phyloP scores from a whole-genome alignment of 2,113 vertebrate genomes.

The Drymodes brunneopygia region DNA sequence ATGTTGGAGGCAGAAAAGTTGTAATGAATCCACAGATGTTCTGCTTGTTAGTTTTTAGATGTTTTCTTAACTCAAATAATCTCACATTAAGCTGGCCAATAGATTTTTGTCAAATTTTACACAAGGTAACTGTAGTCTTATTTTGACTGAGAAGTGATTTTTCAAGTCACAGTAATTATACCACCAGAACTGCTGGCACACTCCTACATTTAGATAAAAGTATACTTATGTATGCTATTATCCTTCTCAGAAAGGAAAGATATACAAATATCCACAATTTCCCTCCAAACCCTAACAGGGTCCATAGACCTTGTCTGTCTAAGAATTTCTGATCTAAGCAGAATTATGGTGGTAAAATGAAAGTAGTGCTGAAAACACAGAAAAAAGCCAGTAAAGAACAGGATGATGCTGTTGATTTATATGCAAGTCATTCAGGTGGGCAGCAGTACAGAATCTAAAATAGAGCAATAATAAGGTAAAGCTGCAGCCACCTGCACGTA shows the following conservation, averaged over 20 bases:
- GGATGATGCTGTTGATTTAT: neutral
- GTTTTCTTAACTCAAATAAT: neutral
- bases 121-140: neutral
- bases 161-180: neutral
- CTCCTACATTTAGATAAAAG: neutral
- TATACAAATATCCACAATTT: neutral
- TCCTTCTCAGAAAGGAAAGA: neutral
- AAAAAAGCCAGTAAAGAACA: neutral
- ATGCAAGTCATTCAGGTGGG: neutral
- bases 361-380: neutral
- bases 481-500: neutral
- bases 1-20: neutral
- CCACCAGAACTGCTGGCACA: neutral
- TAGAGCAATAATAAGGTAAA: neutral
- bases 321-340: neutral
- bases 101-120: neutral
- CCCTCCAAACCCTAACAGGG: neutral
- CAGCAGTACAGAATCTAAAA: neutral
- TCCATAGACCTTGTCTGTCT: neutral
- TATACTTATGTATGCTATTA: neutral
- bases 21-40: neutral
- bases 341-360: neutral
- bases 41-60: neutral
- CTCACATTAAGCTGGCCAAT: neutral
- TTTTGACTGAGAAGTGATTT: neutral